A percentile compares a stretch with the other conserved stretches of the same genome.
Evolutionary conservation across 2,888 invertebrate species (phyloP).

Genomic region (Cinara cedri): DNA sequence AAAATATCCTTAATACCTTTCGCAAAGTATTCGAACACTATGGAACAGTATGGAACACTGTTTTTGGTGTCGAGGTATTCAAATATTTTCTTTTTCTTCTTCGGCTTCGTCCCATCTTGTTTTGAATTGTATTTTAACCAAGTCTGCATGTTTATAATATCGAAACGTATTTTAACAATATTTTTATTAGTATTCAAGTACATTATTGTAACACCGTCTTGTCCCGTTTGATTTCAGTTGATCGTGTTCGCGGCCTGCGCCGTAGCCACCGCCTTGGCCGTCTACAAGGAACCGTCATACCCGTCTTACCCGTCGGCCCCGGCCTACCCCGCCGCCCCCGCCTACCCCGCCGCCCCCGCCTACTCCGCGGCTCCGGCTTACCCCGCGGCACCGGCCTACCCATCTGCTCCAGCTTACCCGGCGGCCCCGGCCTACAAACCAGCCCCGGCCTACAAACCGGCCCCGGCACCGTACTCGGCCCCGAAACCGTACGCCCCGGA

Average conservation of each 20-base stretch:
- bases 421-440: slow-evolving; percentile 35
- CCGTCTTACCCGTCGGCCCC: slow-evolving; percentile 39
- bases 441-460: slow-evolving; percentile 49
- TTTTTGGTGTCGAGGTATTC: no score
- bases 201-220: no score
- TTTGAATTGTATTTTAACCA: no score
- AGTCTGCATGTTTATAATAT: no score
- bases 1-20: no score
- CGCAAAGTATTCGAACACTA: no score
- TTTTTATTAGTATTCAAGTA: no score
- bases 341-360: slow-evolving; percentile 56
- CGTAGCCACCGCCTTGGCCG: slow-evolving; percentile 58
- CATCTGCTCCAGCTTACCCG: slow-evolving; percentile 33
- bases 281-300: slow-evolving; percentile 55
- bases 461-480: slow-evolving; percentile 41
- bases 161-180: no score
- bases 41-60: no score
- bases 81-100: no score
- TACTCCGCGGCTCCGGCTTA: slow-evolving; percentile 1
- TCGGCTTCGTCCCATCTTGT: no score
- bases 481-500: slow-evolving; percentile 64
- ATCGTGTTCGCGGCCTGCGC: slow-evolving; percentile 62
- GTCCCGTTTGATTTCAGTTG: slow-evolving; percentile 53
- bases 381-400: neutral
- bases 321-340: slow-evolving; percentile 28